Percentiles rank a stretch among this genome's conserved stretches.
These are phyloP conservation scores for Barnardius zonarius DNA, from an alignment of 2,113 vertebrate genomes.

Conservation along the genomic window DNA sequence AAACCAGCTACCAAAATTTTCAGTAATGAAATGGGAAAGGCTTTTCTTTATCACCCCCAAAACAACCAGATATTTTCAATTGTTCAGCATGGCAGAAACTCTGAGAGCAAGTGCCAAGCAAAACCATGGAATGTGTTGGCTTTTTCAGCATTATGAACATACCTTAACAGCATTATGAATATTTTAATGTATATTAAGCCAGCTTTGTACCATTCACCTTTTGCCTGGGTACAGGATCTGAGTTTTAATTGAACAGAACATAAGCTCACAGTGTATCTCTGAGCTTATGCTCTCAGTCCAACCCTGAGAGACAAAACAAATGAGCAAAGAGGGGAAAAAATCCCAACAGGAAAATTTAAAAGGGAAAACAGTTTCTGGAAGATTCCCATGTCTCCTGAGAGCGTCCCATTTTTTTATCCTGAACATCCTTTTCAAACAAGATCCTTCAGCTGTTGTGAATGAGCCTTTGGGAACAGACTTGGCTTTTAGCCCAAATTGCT, in stretches of 20 bases:
- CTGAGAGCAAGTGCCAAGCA: constrained; percentile 54
- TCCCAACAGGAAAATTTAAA: background rate
- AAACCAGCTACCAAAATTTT: constrained; percentile 17
- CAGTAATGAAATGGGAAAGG: background rate
- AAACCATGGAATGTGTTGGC: background rate
- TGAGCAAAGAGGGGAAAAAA: background rate
- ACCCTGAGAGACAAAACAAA: background rate
- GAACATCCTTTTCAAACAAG: constrained; percentile 25
- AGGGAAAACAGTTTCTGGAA: constrained; percentile 19
- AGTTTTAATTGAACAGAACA: background rate
- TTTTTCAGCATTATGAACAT: constrained; percentile 7
- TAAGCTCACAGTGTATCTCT: background rate
- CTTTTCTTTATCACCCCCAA: background rate
- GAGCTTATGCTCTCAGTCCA: background rate
- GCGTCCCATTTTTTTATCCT: background rate
- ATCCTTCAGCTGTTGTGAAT: background rate
- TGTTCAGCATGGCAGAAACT: constrained; percentile 7
- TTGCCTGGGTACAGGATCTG: constrained; percentile 5
- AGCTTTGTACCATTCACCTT: constrained; percentile 9
- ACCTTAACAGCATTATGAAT: background rate
- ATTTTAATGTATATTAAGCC: background rate
- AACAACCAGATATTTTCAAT: background rate
- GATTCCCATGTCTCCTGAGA: background rate
- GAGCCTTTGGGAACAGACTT: constrained; percentile 11
- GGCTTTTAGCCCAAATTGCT: background rate